Conservation (phyloP, 2,797 vertebrate genomes). For the Lophius americanus region DNA sequence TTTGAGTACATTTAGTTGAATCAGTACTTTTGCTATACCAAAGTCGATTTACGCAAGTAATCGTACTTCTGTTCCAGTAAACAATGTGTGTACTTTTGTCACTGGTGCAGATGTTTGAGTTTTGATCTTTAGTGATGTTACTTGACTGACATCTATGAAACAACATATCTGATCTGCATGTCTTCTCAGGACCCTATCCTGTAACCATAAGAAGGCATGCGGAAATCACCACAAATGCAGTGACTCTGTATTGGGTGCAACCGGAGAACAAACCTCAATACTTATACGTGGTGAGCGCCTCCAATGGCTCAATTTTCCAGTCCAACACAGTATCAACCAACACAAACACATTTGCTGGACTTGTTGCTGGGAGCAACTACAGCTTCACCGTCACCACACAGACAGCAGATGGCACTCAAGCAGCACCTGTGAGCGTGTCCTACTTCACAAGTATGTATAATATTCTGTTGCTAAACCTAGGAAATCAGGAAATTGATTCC, state of each 20-base stretch:
- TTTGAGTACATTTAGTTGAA: too few relatives aligned
- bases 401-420: slow-evolving; percentile 59
- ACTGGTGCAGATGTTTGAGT: too few relatives aligned
- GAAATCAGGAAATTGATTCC: not conserved
- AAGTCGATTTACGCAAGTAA: too few relatives aligned
- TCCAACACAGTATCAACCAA: rapidly evolving
- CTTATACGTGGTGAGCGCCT: slow-evolving; percentile 48
- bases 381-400: slow-evolving; percentile 69
- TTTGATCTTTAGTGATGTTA: too few relatives aligned
- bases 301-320: rapidly evolving
- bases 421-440: slow-evolving; percentile 46
- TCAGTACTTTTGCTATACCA: too few relatives aligned
- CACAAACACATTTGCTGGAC: slow-evolving; percentile 14
- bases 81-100: too few relatives aligned
- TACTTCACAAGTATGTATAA: slow-evolving; percentile 71
- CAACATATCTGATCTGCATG: not conserved
- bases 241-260: slow-evolving; percentile 71
- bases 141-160: too few relatives aligned
- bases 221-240: slow-evolving; percentile 47
- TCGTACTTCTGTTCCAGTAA: too few relatives aligned
- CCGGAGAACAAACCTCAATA: slow-evolving; percentile 29
- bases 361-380: slow-evolving; percentile 72
- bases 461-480: too few relatives aligned
- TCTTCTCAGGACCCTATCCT: slow-evolving; percentile 60
- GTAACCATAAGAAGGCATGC: slow-evolving; percentile 42